These are phyloP conservation scores for Bimastos eiseni DNA, from an alignment of 2,888 invertebrate species.

Conservation along the genomic window DNA sequence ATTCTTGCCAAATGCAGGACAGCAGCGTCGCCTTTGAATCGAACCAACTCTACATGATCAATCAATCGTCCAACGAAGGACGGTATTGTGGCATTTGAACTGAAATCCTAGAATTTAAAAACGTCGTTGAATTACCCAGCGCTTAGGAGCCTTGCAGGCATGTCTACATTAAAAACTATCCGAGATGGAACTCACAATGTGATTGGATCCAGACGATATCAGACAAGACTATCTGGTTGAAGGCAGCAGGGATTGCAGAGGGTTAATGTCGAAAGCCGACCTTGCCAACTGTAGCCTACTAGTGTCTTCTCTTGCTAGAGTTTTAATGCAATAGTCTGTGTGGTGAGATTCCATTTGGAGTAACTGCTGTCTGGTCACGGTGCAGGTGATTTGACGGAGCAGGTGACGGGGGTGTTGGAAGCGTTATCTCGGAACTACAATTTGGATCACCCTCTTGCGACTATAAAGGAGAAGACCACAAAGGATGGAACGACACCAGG, in stretches of 20 bases:
- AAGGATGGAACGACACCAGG: too few relatives aligned
- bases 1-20: not conserved
- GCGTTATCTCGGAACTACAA: not conserved
- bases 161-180: too few relatives aligned
- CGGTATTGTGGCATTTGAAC: too few relatives aligned
- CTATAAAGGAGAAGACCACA: not conserved
- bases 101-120: too few relatives aligned
- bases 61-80: too few relatives aligned
- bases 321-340: not conserved
- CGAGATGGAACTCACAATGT: too few relatives aligned
- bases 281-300: not conserved
- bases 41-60: too few relatives aligned
- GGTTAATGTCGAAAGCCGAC: not conserved
- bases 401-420: not conserved
- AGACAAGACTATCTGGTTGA: not conserved
- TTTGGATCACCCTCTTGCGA: not conserved
- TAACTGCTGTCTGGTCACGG: not conserved
- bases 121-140: too few relatives aligned
- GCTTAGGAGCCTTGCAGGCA: too few relatives aligned
- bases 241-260: not conserved
- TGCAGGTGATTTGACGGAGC: not conserved
- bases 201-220: not conserved
- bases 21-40: too few relatives aligned
- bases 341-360: not conserved
- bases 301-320: not conserved